A percentile compares a stretch with the other conserved stretches of the same genome.
Conservation (phyloP, 2,888 invertebrate genomes). For the Eurytoma adleriae region DNA sequence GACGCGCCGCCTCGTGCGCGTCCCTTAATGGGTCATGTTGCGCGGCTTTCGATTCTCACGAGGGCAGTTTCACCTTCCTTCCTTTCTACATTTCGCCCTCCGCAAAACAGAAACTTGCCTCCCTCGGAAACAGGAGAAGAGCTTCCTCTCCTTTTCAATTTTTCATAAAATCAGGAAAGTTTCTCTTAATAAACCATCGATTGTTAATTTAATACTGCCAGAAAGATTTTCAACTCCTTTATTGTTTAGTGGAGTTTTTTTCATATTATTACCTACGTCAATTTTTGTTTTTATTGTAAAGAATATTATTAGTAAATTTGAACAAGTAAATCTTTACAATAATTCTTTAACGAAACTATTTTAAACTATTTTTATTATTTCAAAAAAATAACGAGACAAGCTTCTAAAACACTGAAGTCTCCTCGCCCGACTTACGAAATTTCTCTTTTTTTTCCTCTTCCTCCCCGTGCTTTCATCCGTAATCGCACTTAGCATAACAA, state of each 20-base stretch:
- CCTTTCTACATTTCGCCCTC: background rate
- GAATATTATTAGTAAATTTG: too few species aligned
- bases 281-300: too few species aligned
- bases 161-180: background rate
- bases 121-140: background rate
- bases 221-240: too few species aligned
- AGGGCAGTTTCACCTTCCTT: slow-evolving; percentile 59
- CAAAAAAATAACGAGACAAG: background rate
- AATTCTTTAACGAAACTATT: too few species aligned
- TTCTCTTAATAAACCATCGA: background rate
- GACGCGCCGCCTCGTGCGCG: slow-evolving; percentile 55
- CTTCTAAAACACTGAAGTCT: slow-evolving; percentile 28
- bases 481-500: slow-evolving; percentile 71
- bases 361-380: too few species aligned
- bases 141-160: slow-evolving; percentile 1
- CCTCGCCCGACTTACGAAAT: slow-evolving; percentile 39
- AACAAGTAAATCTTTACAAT: too few species aligned
- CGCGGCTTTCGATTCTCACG: slow-evolving; percentile 63
- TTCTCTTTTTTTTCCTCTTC: slow-evolving; percentile 53
- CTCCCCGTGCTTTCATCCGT: slow-evolving; percentile 61
- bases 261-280: too few species aligned
- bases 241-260: too few species aligned
- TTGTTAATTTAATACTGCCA: too few species aligned
- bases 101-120: background rate
- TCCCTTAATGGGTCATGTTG: slow-evolving; percentile 69